Evolutionary conservation across 2,113 vertebrate species (phyloP), one percentile per base, ranked within the genome.

Genomic region (Varanus komodoensis): DNA sequence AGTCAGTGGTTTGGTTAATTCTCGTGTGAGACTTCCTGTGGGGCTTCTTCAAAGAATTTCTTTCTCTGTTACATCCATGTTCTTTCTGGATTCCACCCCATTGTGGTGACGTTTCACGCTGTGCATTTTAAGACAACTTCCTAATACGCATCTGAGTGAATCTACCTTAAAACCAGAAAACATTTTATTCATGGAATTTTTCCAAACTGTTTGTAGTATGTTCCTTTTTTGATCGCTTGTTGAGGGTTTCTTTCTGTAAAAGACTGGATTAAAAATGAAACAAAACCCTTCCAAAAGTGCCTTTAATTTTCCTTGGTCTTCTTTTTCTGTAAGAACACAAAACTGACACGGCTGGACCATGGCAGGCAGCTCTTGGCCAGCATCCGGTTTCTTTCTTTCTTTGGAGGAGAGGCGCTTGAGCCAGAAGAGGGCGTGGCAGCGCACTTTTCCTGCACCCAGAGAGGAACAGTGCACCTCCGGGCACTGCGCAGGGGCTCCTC

Each of bases 221-320:
- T 87, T 84, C 89, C 90, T 38, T 44, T 94, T 92, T 89, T 50
- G 80, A 93, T 88, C 91, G 92, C 71, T 89, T 87, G 61, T 64
- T 21, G 93, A 77, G 87, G 81, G 69, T 93, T 96, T 94, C 88
- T 95, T 86, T 92, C 93, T 95, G 92, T 95, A 93, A 61, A 92
- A 92, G 82, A 90, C 82, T 89, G 87, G 93, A 95, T 96, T 89
- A 69, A 85, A 89, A 95, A 95, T 94, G 80, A 78, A 54, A 85
- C 95, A 92, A 95, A 91, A 84, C 48, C 44, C 67, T 57, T 88
- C 78, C 48, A 57, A 68, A 64, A 73, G 50, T 52, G 82, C 94
- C 94, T 25, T 78, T 32, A 25, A 74, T 85, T 75, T 77, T 68
- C 38, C 64, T 61, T 34, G 50, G 12, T 57, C 4, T 25, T 86